A percentile compares a stretch with the other conserved stretches of the same genome.
Conservation (phyloP, 2,797 vertebrate genomes). For the Anas capensis region DNA sequence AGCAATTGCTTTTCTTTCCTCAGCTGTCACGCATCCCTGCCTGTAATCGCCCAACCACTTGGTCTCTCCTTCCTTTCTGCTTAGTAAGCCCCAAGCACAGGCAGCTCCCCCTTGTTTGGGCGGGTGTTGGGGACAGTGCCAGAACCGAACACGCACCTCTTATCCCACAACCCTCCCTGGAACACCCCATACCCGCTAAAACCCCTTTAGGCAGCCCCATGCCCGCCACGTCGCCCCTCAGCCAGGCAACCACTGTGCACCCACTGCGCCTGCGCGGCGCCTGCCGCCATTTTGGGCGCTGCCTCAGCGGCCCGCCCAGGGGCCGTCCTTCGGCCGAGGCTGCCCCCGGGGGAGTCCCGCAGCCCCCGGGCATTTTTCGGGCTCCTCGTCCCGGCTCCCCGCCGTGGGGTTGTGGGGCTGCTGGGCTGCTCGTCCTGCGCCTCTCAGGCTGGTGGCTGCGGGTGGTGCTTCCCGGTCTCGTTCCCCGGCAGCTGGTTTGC, state of each 20-base stretch:
- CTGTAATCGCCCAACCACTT: fast-evolving
- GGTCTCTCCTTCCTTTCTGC: neutral
- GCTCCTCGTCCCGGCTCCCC: no score
- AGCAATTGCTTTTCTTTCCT: neutral
- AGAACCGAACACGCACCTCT: neutral
- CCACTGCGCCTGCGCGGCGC: neutral
- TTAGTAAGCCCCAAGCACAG: neutral
- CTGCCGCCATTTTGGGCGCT: neutral
- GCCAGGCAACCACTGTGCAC: fast-evolving
- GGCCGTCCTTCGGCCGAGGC: no score
- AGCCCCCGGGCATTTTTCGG: fast-evolving
- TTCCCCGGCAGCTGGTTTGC: no score
- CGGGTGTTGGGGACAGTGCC: no score
- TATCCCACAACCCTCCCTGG: fast-evolving
- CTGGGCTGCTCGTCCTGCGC: no score
- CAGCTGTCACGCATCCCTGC: neutral
- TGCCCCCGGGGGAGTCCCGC: no score
- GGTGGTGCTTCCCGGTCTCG: no score
- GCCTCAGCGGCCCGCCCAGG: no score
- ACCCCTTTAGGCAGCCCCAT: fast-evolving
- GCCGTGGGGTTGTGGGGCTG: no score
- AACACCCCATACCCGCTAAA: neutral
- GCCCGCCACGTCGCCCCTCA: no score
- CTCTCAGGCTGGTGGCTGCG: no score
- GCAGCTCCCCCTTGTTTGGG: neutral